Conservation (phyloP, 2,113 vertebrate genomes). For the Proterorhinus semilunaris region DNA sequence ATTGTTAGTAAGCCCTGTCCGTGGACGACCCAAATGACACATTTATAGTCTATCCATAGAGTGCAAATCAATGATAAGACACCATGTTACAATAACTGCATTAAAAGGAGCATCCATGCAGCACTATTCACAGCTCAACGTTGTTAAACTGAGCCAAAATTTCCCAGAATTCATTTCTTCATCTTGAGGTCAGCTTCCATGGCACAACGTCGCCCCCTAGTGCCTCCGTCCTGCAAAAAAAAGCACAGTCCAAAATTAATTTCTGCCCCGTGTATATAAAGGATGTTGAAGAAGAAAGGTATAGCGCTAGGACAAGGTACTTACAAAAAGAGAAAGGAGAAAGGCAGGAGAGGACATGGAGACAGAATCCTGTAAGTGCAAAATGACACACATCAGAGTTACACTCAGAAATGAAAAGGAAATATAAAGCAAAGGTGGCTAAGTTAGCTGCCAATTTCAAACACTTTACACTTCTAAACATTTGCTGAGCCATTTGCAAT, state of each 20-base stretch:
- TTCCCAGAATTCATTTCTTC: slow-evolving; percentile 84
- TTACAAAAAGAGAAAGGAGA: slow-evolving; percentile 99
- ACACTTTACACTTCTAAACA: too few relatives aligned
- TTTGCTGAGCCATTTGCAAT: not conserved
- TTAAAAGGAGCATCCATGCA: slow-evolving; percentile 25
- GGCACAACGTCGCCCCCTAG: slow-evolving; percentile 93
- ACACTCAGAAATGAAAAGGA: slow-evolving; percentile 19
- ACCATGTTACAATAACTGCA: slow-evolving; percentile 19
- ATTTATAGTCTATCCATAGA: slow-evolving; percentile 29
- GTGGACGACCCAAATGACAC: slow-evolving; percentile 36
- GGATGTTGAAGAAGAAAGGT: slow-evolving; percentile 1
- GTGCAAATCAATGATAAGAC: slow-evolving; percentile 43
- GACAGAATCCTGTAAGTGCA: slow-evolving; percentile 94
- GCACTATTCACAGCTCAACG: slow-evolving; percentile 12
- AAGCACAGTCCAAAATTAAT: not conserved
- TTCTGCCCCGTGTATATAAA: not conserved
- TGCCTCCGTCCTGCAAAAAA: slow-evolving; percentile 87
- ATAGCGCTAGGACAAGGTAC: slow-evolving; percentile 72
- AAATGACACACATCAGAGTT: slow-evolving; percentile 64
- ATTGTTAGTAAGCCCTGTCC: slow-evolving; percentile 50
- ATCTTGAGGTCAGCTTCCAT: slow-evolving; percentile 97
- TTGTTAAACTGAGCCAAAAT: not conserved
- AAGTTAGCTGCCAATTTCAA: too few relatives aligned
- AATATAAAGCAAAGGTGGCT: not conserved
- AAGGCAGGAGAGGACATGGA: slow-evolving; percentile 99